A percentile compares a stretch with the other conserved stretches of the same genome.
Evolutionary conservation across 1,140 invertebrate species (phyloP).

Genomic region (Calycopis cecrops): DNA sequence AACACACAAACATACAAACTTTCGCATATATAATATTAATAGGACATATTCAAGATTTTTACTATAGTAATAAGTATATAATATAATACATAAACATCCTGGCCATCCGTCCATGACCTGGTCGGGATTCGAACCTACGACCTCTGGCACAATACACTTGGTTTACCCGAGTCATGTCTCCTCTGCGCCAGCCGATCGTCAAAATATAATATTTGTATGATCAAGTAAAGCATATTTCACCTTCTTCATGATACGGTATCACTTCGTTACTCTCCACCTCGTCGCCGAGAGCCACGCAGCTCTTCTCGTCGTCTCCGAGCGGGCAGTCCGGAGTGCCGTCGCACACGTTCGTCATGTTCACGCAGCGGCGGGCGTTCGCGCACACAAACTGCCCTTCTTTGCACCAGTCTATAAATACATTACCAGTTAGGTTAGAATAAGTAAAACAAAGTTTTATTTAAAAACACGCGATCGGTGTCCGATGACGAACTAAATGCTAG

Average conservation of each 20-base stretch:
- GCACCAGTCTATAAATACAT: slow-evolving; percentile 81
- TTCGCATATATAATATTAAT: too few species aligned
- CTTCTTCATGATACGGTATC: slow-evolving; percentile 77
- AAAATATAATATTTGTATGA: too few species aligned
- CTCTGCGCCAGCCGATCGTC: too few species aligned
- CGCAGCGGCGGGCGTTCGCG: slow-evolving; percentile 81
- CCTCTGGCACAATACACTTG: too few species aligned
- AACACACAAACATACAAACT: too few species aligned
- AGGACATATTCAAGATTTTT: too few species aligned
- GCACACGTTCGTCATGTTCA: slow-evolving; percentile 81
- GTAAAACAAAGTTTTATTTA: neutral
- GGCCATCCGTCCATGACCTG: too few species aligned
- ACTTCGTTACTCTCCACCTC: slow-evolving; percentile 70
- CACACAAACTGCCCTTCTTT: slow-evolving; percentile 83
- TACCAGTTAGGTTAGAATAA: neutral
- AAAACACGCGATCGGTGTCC: neutral
- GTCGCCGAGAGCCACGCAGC: slow-evolving; percentile 78
- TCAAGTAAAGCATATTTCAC: slow-evolving; percentile 37
- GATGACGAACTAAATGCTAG: neutral
- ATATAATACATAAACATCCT: too few species aligned
- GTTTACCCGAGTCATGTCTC: too few species aligned
- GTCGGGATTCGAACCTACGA: too few species aligned
- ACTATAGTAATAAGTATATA: too few species aligned
- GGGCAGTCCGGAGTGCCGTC: slow-evolving; percentile 87
- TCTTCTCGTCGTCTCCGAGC: slow-evolving; percentile 87